Conservation (phyloP, 2,888 invertebrate genomes). For the Aphidius colemani region DNA sequence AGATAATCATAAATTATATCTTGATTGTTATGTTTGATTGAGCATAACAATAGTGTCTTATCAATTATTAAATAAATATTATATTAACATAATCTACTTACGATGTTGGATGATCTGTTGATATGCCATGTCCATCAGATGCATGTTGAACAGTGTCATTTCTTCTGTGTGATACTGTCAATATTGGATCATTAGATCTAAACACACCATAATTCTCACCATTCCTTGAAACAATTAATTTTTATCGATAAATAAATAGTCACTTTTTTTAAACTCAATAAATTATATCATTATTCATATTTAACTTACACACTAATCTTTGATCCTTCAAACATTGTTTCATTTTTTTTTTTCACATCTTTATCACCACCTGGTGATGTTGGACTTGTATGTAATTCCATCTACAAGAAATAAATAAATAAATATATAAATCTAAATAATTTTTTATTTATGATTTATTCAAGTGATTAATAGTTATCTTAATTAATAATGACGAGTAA, state of each 20-base stretch:
- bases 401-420: constrained; percentile 44
- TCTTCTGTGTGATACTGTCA: constrained; percentile 61
- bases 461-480: too few relatives aligned
- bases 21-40: too few relatives aligned
- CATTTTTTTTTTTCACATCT: constrained; percentile 42
- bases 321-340: constrained; percentile 47
- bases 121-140: constrained; percentile 51
- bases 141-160: constrained; percentile 50
- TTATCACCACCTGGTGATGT: constrained; percentile 42
- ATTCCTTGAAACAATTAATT: constrained; percentile 42
- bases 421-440: not conserved
- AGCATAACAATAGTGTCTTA: too few relatives aligned
- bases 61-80: too few relatives aligned
- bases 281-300: not conserved
- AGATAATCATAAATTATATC: not conserved
- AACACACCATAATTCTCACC: constrained; percentile 58
- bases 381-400: constrained; percentile 54
- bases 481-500: too few relatives aligned
- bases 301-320: constrained; percentile 28
- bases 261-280: not conserved
- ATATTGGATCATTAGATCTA: constrained; percentile 63
- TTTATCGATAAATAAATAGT: constrained; percentile 9
- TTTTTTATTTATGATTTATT: not conserved
- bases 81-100: constrained; percentile 58
- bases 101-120: constrained; percentile 71